phyloP scores from a whole-genome alignment of 2,888 invertebrate genomes.

The Crematogaster levior region DNA sequence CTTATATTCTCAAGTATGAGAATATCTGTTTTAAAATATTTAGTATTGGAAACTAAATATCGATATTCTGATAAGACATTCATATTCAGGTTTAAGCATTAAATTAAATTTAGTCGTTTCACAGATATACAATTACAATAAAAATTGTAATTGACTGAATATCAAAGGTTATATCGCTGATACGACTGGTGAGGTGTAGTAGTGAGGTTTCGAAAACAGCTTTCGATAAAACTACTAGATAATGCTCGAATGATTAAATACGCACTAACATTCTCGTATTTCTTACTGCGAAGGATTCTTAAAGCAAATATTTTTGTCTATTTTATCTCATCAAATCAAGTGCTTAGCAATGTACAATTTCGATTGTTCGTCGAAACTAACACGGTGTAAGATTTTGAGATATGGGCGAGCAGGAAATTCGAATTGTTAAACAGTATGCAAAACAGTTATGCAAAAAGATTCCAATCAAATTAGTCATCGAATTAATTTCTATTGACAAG shows the following conservation, averaged over 20 bases:
- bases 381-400: background rate
- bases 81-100: background rate
- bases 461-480: background rate
- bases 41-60: background rate
- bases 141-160: background rate
- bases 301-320: conserved; percentile 20
- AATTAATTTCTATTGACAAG: background rate
- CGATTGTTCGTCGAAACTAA: background rate
- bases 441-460: background rate
- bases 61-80: background rate
- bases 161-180: background rate
- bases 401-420: background rate
- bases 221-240: conserved; percentile 23
- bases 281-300: background rate
- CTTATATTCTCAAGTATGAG: background rate
- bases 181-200: background rate
- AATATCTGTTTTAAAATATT: background rate
- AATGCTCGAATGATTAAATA: background rate
- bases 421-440: background rate
- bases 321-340: background rate
- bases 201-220: background rate
- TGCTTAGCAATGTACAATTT: background rate
- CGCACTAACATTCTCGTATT: background rate
- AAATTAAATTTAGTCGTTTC: background rate
- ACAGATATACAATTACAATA: background rate